A percentile compares a stretch with the other conserved stretches of the same genome.
These are phyloP conservation scores for Chrysopilus asiliformis DNA, from an alignment of 2,888 invertebrate species.

Conservation along the genomic window DNA sequence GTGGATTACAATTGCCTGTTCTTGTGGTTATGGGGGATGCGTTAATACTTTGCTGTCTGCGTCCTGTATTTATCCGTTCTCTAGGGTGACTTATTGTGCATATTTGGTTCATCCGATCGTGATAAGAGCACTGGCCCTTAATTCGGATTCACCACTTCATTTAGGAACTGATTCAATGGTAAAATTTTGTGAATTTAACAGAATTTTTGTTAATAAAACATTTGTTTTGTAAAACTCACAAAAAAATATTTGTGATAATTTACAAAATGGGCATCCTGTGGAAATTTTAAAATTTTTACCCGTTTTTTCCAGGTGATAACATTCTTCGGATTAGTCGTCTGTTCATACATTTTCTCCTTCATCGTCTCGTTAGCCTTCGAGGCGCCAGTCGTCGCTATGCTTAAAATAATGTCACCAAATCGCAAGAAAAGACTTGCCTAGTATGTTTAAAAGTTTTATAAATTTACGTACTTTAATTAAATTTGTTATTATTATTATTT, in stretches of 20 bases:
- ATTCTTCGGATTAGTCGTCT: slow-evolving; percentile 68
- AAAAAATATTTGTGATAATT: background rate
- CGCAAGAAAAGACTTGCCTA: slow-evolving; percentile 35
- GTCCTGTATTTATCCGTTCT: slow-evolving; percentile 69
- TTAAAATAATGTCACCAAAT: slow-evolving; percentile 53
- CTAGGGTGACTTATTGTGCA: slow-evolving; percentile 75
- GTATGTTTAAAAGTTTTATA: too few species aligned
- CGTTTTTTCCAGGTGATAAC: slow-evolving; percentile 52
- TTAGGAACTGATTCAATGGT: slow-evolving; percentile 66
- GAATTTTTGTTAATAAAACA: too few species aligned
- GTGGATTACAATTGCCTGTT: slow-evolving; percentile 76
- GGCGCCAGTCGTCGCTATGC: slow-evolving; percentile 72
- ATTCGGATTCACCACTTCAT: slow-evolving; percentile 69
- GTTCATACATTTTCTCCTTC: slow-evolving; percentile 65
- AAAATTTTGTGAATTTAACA: too few species aligned
- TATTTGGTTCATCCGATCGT: slow-evolving; percentile 75
- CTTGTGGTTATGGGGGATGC: slow-evolving; percentile 71
- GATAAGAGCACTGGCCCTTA: slow-evolving; percentile 66
- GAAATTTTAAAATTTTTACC: too few species aligned
- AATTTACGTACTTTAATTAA: background rate
- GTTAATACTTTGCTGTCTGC: slow-evolving; percentile 59
- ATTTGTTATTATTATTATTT: background rate
- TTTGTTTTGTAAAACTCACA: background rate
- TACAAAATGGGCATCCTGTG: too few species aligned
- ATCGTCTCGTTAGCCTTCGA: slow-evolving; percentile 70